Base-by-base conservation (phyloP, 2,888 invertebrate genomes). In the Lepidocyrtoides sp. region DNA sequence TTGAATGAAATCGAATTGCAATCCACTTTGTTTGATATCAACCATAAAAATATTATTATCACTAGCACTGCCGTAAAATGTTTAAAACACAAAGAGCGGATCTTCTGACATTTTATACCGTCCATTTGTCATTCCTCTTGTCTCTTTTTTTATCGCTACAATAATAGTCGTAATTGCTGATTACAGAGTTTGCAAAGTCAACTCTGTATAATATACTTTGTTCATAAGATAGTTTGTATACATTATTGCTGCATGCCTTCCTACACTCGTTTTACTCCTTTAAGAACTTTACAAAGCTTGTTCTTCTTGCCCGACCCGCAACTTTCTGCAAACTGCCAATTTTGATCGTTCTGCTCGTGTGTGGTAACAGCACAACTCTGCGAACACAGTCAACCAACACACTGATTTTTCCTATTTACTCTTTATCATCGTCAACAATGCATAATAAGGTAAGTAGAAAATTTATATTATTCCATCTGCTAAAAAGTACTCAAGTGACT, bases 41-140 rank as follows among this genome's bases (percentile, higher is more conserved):
- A 77, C 77, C 2, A 77, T 77, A 77, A 77, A 77, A 51, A 75
- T 48, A 75, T 48, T 41, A 57, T 29, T 29, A n/a, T 29, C 10
- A 77, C 23, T 77, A 20, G 7, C 51, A 1, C 26, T 29, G n/a
- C 77, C 14, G 17, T 51, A 51, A 77, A 77, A 77, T 77, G 29
- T 29, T 51, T n/a, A 51, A 51, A 63, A 69, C 48, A 86, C 86
- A 86, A 86, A 75, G 86, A 86, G 86, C 86, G 86, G 86, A 86
- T 86, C 86, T 26, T 75, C 86, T 86, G 57, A 86, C 86, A 86
- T 60, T 86, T 86, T 86, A 86, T 86, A 69, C 72, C 20, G 60
- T 81, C 72, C 66, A 89, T 82, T 89, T 89, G 89, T 82, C 89
- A 89, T 89, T 82, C 54, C 7, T 41, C 85, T 54, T 85, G 85